phyloP scores from a whole-genome alignment of 2,113 vertebrate species.

The Elgaria multicarinata region DNA sequence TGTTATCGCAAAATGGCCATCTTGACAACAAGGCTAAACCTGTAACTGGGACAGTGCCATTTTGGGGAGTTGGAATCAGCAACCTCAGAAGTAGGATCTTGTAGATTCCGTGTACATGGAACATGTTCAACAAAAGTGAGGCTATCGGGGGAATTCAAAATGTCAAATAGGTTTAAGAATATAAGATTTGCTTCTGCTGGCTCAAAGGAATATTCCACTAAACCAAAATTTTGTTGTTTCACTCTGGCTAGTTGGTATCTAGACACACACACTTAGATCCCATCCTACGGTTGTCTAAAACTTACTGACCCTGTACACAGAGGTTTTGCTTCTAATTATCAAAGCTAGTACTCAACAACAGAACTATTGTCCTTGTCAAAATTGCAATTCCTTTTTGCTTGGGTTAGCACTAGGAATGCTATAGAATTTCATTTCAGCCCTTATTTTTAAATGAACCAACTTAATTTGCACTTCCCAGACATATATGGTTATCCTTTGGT shows the following conservation, averaged over 20 bases:
- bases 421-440: not conserved
- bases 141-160: not conserved
- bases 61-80: not conserved
- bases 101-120: not conserved
- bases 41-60: not conserved
- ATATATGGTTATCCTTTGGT: not conserved
- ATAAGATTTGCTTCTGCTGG: not conserved
- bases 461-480: not conserved
- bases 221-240: not conserved
- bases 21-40: not conserved
- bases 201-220: not conserved
- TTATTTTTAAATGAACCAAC: not conserved
- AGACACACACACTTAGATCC: not conserved
- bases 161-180: not conserved
- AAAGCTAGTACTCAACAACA: not conserved
- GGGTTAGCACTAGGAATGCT: too few species aligned
- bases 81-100: not conserved
- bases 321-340: not conserved
- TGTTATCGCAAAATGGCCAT: slow-evolving; percentile 24
- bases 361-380: not conserved
- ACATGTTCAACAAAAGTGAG: not conserved
- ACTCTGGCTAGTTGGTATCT: not conserved
- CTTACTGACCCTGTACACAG: not conserved
- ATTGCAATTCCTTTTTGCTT: not conserved
- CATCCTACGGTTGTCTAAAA: too few species aligned